Percentiles rank a stretch among this genome's conserved stretches.
These are phyloP conservation scores for Onychostoma macrolepis DNA, from an alignment of 2,113 vertebrate genomes.

Conservation along the genomic window DNA sequence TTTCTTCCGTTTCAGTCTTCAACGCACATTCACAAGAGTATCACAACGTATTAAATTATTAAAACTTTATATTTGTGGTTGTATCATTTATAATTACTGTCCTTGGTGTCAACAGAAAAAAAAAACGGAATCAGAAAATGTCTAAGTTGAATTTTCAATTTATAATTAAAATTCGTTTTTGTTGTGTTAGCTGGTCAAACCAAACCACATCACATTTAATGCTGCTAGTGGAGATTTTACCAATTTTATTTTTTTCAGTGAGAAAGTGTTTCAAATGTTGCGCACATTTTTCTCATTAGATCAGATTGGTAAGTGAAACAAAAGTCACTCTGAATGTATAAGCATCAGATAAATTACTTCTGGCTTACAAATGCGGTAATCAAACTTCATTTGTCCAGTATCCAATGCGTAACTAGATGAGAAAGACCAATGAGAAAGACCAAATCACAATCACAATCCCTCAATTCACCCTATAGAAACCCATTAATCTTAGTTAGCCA, in stretches of 20 bases:
- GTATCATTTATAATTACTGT: too few relatives aligned
- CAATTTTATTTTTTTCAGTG: not conserved
- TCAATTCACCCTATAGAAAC: not conserved
- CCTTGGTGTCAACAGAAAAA: too few relatives aligned
- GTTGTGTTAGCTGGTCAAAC: not conserved
- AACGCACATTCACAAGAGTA: too few relatives aligned
- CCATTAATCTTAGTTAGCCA: not conserved
- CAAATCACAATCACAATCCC: not conserved
- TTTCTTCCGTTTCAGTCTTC: too few relatives aligned
- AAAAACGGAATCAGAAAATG: too few relatives aligned
- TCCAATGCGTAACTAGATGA: not conserved
- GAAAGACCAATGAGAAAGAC: not conserved
- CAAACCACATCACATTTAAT: not conserved
- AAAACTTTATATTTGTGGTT: too few relatives aligned
- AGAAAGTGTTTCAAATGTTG: not conserved
- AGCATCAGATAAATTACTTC: constrained; percentile 3
- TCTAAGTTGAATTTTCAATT: too few relatives aligned
- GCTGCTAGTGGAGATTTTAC: not conserved
- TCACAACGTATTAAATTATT: too few relatives aligned
- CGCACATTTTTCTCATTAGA: not conserved
- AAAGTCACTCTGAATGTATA: not conserved
- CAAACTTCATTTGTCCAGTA: not conserved
- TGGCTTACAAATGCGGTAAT: constrained; percentile 17
- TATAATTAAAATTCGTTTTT: not conserved
- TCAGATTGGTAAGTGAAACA: not conserved